Evolutionary conservation across 2,888 invertebrate genomes (phyloP), one percentile per base, ranked within the genome.

Genomic region (Biston stratarius): DNA sequence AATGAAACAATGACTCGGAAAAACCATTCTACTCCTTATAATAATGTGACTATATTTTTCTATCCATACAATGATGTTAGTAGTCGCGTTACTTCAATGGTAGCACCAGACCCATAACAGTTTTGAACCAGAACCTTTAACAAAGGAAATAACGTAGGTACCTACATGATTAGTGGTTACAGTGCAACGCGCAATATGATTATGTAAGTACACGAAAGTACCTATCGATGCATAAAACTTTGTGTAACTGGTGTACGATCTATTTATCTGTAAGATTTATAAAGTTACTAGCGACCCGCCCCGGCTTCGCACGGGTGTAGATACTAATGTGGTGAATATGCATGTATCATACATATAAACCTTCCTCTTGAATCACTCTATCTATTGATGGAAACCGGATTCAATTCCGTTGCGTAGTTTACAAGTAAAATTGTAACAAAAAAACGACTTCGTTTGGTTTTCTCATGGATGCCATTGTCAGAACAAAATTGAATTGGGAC

Each of bases 71-170:
- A 64, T 64, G 55, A 44, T 60, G 60, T 64, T 60, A 51, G 44
- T 47, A 34, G 1, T 24, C 24, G 24, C 3, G 24, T 52, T 57
- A 59, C n/a, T 36, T 12, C n/a, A 64, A 40, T 24, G 36, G 34
- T 44, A 49, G 48, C 49, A 24, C 47, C 5, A 34, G 33, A 42
- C 42, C 15, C 51, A 66, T 52, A 61, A 60, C 55, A 59, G 47
- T 48, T 62, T 63, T 49, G 55, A 52, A 42, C 52, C 34, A 40
- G 33, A 52, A 53, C 62, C 48, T 67, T 47, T 61, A 68, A 61
- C 63, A 60, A 68, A 61, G 60, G 63, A 67, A 68, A 51, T 47
- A 38, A 63, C 56, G 44, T 60, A 63, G 7, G 6, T 44, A 38
- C 36, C 12, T 9, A n/a, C n/a, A n/a, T n/a, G 47, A 40, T 59